These are phyloP conservation scores for Schizopygopsis malacanthus DNA, from an alignment of 2,797 vertebrate species.

Conservation along the genomic window DNA sequence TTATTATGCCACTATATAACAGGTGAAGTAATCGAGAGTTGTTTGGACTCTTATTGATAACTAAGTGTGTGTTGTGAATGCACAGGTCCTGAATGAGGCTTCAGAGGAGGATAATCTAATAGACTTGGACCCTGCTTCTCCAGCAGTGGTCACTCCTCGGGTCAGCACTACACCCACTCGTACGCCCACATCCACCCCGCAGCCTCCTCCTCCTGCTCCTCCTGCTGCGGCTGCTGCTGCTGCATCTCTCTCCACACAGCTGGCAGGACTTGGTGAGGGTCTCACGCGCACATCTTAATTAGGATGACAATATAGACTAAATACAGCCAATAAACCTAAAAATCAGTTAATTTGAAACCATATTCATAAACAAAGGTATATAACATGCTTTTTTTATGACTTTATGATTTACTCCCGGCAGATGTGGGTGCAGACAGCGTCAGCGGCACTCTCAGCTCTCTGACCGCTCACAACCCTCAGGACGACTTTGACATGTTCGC, in stretches of 20 bases:
- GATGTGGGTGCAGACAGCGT: conserved; percentile 86
- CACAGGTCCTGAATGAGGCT: conserved; percentile 89
- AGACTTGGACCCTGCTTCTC: conserved; percentile 95
- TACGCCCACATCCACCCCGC: conserved; percentile 48
- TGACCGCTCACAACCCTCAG: conserved; percentile 77
- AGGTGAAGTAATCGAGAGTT: not conserved
- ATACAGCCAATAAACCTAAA: not conserved
- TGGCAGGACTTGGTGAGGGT: conserved; percentile 87
- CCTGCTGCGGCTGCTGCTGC: not conserved
- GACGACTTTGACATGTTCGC: conserved; percentile 97
- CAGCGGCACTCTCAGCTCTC: conserved; percentile 85
- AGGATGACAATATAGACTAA: not conserved
- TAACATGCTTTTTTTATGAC: not conserved
- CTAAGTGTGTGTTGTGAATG: not conserved
- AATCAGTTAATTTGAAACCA: not conserved
- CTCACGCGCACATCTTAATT: not conserved
- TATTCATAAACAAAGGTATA: not conserved
- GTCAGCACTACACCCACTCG: conserved; percentile 72
- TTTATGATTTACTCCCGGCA: conserved; percentile 64
- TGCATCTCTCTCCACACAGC: conserved; percentile 83
- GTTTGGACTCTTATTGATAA: not conserved
- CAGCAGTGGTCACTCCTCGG: conserved; percentile 92
- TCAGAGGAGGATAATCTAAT: conserved; percentile 97
- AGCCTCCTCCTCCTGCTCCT: conserved; percentile 7
- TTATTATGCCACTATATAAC: not conserved